Evolutionary conservation across 2,797 vertebrate genomes (phyloP).

Genomic region (Morus bassanus): DNA sequence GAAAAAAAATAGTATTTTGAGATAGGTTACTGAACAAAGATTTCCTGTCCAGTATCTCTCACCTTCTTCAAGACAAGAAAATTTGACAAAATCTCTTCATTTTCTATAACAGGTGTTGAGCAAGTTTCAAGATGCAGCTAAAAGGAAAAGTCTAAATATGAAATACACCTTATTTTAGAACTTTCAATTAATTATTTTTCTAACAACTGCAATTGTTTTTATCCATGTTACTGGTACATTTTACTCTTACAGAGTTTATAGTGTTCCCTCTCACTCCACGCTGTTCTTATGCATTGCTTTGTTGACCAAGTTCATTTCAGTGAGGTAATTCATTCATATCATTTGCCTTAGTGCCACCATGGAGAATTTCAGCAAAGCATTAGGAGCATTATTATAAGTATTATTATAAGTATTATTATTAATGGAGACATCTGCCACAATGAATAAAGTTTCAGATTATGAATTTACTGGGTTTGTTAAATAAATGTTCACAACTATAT

Average conservation of each 20-base stretch:
- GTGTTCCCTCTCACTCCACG: neutral
- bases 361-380: neutral
- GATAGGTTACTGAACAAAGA: neutral
- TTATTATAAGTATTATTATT: neutral
- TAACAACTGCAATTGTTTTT: neutral
- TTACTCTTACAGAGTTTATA: neutral
- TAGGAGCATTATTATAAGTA: neutral
- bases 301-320: neutral
- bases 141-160: neutral
- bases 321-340: neutral
- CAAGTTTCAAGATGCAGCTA: neutral
- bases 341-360: neutral
- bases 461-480: neutral
- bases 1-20: neutral
- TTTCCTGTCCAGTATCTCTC: neutral
- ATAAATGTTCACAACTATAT: neutral
- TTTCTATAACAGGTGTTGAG: neutral
- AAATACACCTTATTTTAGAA: neutral
- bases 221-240: neutral
- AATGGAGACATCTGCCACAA: neutral
- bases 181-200: neutral
- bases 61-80: neutral
- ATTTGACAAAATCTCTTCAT: neutral
- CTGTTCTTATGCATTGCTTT: neutral
- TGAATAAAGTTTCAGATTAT: neutral